Base-by-base conservation (phyloP, 2,113 vertebrate genomes). In the Hiodon alosoides region DNA sequence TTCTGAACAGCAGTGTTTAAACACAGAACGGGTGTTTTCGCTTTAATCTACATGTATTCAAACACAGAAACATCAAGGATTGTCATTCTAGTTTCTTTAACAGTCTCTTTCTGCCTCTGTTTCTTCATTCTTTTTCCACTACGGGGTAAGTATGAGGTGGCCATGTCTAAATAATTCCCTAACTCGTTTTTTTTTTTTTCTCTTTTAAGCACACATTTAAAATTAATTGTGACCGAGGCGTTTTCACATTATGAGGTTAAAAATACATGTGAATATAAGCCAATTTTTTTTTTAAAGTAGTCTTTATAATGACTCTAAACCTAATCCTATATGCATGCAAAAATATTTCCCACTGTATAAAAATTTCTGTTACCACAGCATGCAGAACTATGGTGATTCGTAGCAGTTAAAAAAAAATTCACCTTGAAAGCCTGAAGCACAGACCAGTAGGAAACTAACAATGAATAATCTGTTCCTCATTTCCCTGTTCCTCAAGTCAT, bases 1-100 rank as follows among this genome's bases (percentile, higher is more conserved):
- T 64, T 61, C 47, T 79, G 59, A 78, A 50, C 60, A 17, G 67
- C 61, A 61, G 50, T 71, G 65, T 79, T 81, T 73, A 79, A 62
- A 75, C 78, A 59, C 77, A 81, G 48, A 48, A 70, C 46, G 55
- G 75, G 10, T 16, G 16, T 59, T 73, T 66, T 16, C 17, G 46
- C n/a, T 71, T 14, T 66, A 50, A 6, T 66, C 59, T 64, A 11
- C 70, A 61, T 64, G 48, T 46, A 13, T 7, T 51, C 66, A 61
- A 50, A 48, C 52, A 74, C 3, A n/a, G 17, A 14, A 8, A 58
- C 62, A 47, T 7, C 47, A 55, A 31, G 31, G 9, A 9, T 3
- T 31, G 52, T 66, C 6, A 48, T 48, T 66, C 64, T 47, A 11
- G 64, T 48, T 48, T 47, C 64, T 66, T 11, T 47, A 47, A 46